These are phyloP conservation scores for Elgaria multicarinata DNA, from an alignment of 2,113 vertebrate species.

Conservation along the genomic window DNA sequence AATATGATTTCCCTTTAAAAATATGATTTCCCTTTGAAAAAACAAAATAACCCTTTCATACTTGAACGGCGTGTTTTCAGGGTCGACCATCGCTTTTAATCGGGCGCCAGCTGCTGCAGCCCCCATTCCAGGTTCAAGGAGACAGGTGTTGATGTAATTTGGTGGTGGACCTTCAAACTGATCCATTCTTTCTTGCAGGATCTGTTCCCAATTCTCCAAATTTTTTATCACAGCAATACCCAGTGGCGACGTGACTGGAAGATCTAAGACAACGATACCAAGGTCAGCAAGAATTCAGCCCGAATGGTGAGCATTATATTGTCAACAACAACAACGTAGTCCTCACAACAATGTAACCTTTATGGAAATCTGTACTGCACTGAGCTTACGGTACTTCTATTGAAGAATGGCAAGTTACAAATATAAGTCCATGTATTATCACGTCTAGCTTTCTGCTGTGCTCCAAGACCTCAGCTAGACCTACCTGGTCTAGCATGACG, in stretches of 20 bases:
- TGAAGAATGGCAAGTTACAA: neutral
- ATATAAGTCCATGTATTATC: neutral
- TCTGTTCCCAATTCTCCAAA: constrained; percentile 95
- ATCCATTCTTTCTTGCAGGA: constrained; percentile 92
- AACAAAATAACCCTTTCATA: constrained; percentile 67
- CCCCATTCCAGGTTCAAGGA: constrained; percentile 84
- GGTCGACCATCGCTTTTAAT: constrained; percentile 97
- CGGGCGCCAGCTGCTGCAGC: constrained; percentile 90
- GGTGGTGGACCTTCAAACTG: constrained; percentile 94
- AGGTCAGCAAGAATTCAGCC: neutral
- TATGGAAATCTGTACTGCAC: too few species aligned
- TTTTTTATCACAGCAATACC: constrained; percentile 93
- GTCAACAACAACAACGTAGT: neutral
- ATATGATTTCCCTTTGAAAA: neutral
- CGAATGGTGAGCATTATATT: neutral
- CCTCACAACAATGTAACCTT: neutral
- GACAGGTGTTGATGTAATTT: constrained; percentile 94
- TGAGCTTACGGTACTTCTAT: neutral
- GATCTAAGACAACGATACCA: constrained; percentile 79
- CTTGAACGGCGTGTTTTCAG: constrained; percentile 99
- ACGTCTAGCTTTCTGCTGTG: too few species aligned
- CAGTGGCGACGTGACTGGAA: constrained; percentile 93
- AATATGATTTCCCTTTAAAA: neutral
- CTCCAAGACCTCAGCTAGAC: too few species aligned
- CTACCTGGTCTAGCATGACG: too few species aligned